Conservation (phyloP, 2,888 invertebrate genomes). For the Villa cingulata region DNA sequence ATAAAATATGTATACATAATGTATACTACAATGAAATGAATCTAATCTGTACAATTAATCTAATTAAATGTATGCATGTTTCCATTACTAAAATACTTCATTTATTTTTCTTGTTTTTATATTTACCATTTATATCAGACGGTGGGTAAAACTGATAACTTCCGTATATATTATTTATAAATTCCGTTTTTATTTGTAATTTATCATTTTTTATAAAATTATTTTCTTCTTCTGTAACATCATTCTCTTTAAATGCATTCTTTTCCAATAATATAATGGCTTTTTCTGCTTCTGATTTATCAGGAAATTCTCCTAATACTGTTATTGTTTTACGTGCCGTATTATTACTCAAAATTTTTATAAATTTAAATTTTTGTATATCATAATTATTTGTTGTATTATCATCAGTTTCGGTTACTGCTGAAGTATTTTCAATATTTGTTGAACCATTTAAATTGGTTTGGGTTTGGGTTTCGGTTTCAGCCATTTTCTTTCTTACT, state of each 20-base stretch:
- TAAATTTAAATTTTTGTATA: slow-evolving; percentile 52
- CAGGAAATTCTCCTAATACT: slow-evolving; percentile 52
- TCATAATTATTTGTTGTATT: slow-evolving; percentile 24
- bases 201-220: slow-evolving; percentile 48
- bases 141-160: slow-evolving; percentile 60
- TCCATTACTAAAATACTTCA: too few relatives aligned
- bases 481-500: background rate
- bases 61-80: background rate
- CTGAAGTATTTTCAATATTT: too few relatives aligned
- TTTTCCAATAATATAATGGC: slow-evolving; percentile 72
- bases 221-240: slow-evolving; percentile 26
- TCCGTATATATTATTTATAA: slow-evolving; percentile 75
- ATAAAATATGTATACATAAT: too few relatives aligned
- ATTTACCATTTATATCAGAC: slow-evolving; percentile 49
- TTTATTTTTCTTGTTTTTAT: too few relatives aligned
- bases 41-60: too few relatives aligned
- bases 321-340: slow-evolving; percentile 56
- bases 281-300: slow-evolving; percentile 38
- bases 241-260: slow-evolving; percentile 51
- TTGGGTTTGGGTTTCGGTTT: background rate
- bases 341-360: slow-evolving; percentile 56
- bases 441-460: too few relatives aligned
- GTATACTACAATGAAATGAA: too few relatives aligned
- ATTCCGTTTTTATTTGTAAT: slow-evolving; percentile 46
- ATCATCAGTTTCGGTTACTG: too few relatives aligned